Percentiles rank a stretch among this genome's conserved stretches.
phyloP scores from a whole-genome alignment of 2,113 vertebrate species.

The Marmota monax region DNA sequence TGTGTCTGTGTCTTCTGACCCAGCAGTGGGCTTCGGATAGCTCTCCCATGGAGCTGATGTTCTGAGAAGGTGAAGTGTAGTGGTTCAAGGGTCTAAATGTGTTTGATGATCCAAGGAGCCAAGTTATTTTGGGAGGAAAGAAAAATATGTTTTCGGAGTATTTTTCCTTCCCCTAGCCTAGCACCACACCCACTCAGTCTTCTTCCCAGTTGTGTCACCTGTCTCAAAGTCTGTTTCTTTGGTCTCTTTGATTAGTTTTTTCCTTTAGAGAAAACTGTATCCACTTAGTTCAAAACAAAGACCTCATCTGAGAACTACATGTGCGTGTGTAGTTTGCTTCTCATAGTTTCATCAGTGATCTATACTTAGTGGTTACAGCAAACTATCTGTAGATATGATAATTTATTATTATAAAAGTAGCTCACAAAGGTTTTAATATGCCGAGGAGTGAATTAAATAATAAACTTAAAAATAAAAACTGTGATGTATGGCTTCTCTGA shows the following conservation, averaged over 20 bases:
- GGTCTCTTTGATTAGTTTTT: slow-evolving; percentile 45
- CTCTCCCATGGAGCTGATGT: not conserved
- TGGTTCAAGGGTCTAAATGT: slow-evolving; percentile 23
- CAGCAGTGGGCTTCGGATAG: not conserved
- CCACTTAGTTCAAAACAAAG: slow-evolving; percentile 55
- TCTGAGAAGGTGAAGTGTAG: slow-evolving; percentile 26
- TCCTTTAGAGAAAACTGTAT: slow-evolving; percentile 59
- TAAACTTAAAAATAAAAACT: not conserved
- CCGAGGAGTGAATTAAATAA: slow-evolving; percentile 41
- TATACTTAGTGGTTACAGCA: not conserved
- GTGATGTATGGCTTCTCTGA: not conserved
- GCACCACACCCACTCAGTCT: slow-evolving; percentile 38
- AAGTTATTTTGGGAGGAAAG: slow-evolving; percentile 72
- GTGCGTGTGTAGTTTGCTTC: not conserved
- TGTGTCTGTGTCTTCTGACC: slow-evolving; percentile 48
- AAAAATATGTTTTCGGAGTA: slow-evolving; percentile 71
- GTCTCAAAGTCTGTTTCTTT: slow-evolving; percentile 54
- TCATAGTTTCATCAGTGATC: not conserved
- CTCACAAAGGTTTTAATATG: slow-evolving; percentile 30
- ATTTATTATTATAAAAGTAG: not conserved
- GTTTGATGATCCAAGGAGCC: slow-evolving; percentile 15
- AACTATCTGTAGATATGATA: slow-evolving; percentile 46
- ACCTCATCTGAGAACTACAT: slow-evolving; percentile 33
- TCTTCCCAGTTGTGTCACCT: slow-evolving; percentile 56
- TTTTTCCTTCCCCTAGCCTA: slow-evolving; percentile 64